These are phyloP conservation scores for Pollenia labialis DNA, from an alignment of 2,888 invertebrate genomes.

Conservation along the genomic window DNA sequence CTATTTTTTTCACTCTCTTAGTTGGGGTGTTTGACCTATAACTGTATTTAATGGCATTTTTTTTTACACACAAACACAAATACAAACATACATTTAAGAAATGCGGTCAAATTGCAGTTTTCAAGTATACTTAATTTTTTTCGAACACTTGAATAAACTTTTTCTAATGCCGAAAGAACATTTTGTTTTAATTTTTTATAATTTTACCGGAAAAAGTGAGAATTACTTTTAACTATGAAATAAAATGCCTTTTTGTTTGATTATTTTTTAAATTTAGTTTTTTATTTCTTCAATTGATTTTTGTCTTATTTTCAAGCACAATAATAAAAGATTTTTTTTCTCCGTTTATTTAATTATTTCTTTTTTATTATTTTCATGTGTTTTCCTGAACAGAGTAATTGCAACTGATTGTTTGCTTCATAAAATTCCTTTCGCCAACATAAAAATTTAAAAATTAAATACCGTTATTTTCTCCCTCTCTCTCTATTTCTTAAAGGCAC, in stretches of 20 bases:
- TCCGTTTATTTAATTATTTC: not conserved
- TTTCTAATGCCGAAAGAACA: not conserved
- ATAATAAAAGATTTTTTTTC: conserved; percentile 16
- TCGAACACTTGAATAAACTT: conserved; percentile 33
- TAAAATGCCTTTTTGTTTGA: not conserved
- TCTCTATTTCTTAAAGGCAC: not conserved
- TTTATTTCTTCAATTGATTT: not conserved
- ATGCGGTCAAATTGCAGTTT: conserved; percentile 73
- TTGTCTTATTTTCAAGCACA: no score
- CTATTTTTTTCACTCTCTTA: conserved; percentile 34
- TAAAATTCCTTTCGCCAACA: conserved; percentile 58
- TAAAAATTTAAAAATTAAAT: conserved; percentile 27
- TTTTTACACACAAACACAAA: conserved; percentile 53
- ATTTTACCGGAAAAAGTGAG: conserved; percentile 33
- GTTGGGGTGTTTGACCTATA: conserved; percentile 80
- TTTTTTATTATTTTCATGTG: conserved; percentile 76
- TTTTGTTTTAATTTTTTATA: conserved; percentile 6
- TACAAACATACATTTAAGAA: conserved; percentile 46
- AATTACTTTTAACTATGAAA: conserved; percentile 23
- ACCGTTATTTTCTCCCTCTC: conserved; percentile 57
- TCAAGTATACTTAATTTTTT: conserved; percentile 68
- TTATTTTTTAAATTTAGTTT: conserved; percentile 2
- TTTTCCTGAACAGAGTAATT: conserved; percentile 79
- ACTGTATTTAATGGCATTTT: conserved; percentile 74
- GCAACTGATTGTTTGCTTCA: conserved; percentile 78